A percentile compares a stretch with the other conserved stretches of the same genome.
These are phyloP conservation scores for Eciton burchellii DNA, from an alignment of 1,140 invertebrate genomes.

Conservation along the genomic window DNA sequence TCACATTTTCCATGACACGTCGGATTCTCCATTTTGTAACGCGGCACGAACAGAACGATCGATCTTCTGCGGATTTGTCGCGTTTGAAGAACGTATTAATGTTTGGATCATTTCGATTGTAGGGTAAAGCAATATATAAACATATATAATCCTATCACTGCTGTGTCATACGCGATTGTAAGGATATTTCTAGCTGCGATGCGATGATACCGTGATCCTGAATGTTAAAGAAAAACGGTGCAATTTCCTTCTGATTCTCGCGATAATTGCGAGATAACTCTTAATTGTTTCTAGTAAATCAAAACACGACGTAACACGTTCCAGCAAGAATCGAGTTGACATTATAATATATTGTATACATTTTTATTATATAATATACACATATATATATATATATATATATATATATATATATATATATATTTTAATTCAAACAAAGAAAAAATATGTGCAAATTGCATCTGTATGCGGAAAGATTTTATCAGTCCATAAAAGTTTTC, in stretches of 20 bases:
- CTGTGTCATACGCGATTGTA: slow-evolving; percentile 69
- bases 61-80: slow-evolving; percentile 14
- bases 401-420: too few species aligned
- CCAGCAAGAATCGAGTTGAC: not conserved
- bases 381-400: too few species aligned
- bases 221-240: slow-evolving; percentile 31
- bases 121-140: slow-evolving; percentile 69
- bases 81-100: slow-evolving; percentile 52
- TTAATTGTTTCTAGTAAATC: not conserved
- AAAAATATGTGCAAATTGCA: too few species aligned
- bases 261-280: not conserved
- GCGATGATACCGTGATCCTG: slow-evolving; percentile 61
- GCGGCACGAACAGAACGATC: not conserved
- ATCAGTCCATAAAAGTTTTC: not conserved
- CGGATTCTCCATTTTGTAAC: slow-evolving; percentile 3
- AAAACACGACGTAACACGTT: not conserved
- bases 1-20: slow-evolving; percentile 49
- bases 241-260: slow-evolving; percentile 19
- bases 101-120: slow-evolving; percentile 76
- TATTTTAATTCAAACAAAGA: too few species aligned
- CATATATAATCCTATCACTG: slow-evolving; percentile 65
- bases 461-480: not conserved
- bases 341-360: too few species aligned
- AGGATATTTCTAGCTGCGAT: slow-evolving; percentile 64
- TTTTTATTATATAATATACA: too few species aligned